A percentile compares a stretch with the other conserved stretches of the same genome.
Conservation (phyloP, 1,140 invertebrate genomes). For the Bombus pascuorum region DNA sequence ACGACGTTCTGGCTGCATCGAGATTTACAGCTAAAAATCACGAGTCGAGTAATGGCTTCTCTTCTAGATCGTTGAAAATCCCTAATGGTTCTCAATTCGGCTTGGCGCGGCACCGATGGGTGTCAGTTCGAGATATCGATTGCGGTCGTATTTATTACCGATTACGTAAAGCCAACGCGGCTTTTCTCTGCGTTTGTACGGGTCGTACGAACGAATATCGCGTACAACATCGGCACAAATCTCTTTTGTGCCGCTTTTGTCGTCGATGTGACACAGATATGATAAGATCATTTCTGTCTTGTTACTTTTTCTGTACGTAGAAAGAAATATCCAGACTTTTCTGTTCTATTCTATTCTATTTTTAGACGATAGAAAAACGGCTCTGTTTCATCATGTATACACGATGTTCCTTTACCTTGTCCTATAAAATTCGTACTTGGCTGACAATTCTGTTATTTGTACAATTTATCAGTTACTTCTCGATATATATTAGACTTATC, state of each 20-base stretch:
- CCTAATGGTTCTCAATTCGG: slow-evolving; percentile 32
- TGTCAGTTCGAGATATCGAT: slow-evolving; percentile 55
- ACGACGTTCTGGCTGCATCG: slow-evolving; percentile 5
- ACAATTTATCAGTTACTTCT: neutral
- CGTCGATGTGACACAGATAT: neutral
- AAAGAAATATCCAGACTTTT: neutral
- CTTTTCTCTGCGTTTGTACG: slow-evolving; percentile 2
- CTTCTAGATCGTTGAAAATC: slow-evolving; percentile 23
- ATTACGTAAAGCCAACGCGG: slow-evolving; percentile 57
- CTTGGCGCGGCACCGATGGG: slow-evolving; percentile 18
- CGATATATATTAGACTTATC: too few relatives aligned
- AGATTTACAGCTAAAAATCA: slow-evolving; percentile 39
- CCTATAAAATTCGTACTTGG: neutral
- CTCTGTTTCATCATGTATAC: neutral
- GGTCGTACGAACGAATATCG: slow-evolving; percentile 30
- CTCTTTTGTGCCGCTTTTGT: slow-evolving; percentile 8
- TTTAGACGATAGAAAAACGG: neutral
- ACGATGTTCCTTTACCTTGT: neutral
- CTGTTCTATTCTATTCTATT: neutral
- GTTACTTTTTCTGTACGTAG: neutral
- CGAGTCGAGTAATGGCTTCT: slow-evolving; percentile 23
- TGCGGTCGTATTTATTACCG: slow-evolving; percentile 52
- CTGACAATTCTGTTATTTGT: neutral
- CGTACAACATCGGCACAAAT: slow-evolving; percentile 11
- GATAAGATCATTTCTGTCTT: neutral